Percentiles rank a stretch among this genome's conserved stretches.
Evolutionary conservation across 1,140 invertebrate genomes (phyloP).

Genomic region (Neodiprion pinetum): DNA sequence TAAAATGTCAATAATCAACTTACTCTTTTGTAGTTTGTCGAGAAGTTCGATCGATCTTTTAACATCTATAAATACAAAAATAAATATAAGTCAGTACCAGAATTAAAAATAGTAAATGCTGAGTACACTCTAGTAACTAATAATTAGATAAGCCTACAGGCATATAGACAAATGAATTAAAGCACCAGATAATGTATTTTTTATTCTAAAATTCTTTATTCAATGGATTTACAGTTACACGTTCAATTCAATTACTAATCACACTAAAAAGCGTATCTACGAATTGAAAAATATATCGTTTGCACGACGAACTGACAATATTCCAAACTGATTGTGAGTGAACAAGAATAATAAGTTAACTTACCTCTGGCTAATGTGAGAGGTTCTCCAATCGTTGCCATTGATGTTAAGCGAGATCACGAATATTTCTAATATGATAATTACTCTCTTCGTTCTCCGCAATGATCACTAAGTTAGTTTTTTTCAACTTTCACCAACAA

Average conservation of each 20-base stretch:
- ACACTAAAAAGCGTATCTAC: no score
- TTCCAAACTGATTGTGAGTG: not conserved
- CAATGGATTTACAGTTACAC: not conserved
- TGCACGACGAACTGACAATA: no score
- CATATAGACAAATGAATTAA: slow-evolving; percentile 9
- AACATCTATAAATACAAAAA: slow-evolving; percentile 74
- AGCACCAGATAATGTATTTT: slow-evolving; percentile 16
- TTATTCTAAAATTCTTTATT: slow-evolving; percentile 5
- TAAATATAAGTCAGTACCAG: slow-evolving; percentile 10
- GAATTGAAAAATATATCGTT: no score
- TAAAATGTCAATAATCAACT: slow-evolving; percentile 39
- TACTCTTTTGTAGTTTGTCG: slow-evolving; percentile 92
- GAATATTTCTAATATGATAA: no score
- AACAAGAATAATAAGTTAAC: slow-evolving; percentile 11
- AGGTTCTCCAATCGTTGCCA: slow-evolving; percentile 63
- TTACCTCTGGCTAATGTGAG: slow-evolving; percentile 64
- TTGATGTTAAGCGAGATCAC: slow-evolving; percentile 24
- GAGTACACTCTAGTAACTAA: slow-evolving; percentile 9
- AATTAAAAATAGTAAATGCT: not conserved
- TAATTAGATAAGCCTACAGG: not conserved
- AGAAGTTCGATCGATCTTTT: slow-evolving; percentile 93
- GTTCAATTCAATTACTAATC: slow-evolving; percentile 4
- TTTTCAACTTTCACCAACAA: no score
- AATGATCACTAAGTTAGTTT: no score
- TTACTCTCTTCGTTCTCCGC: no score